These are phyloP conservation scores for Tetanocera ferruginea DNA, from an alignment of 2,888 invertebrate genomes.

Conservation along the genomic window DNA sequence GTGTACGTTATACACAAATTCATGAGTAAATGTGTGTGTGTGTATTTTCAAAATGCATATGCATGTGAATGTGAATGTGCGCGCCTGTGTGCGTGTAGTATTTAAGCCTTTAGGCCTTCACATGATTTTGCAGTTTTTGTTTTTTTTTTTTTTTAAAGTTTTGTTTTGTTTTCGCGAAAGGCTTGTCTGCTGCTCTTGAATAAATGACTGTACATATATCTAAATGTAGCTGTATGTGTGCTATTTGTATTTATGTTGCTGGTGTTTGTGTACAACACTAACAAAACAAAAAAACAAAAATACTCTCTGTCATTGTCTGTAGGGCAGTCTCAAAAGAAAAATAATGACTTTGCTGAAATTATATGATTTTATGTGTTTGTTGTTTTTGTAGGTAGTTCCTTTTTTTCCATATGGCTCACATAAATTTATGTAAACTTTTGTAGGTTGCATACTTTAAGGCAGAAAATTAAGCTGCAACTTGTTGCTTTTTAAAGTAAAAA, in stretches of 20 bases:
- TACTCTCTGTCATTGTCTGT: constrained; percentile 12
- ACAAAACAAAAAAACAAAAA: constrained; percentile 1
- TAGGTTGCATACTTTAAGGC: constrained; percentile 9
- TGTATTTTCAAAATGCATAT: constrained; percentile 55
- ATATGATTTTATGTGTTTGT: not conserved
- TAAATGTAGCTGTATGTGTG: constrained; percentile 14
- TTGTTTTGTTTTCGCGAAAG: constrained; percentile 23
- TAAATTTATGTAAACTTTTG: constrained; percentile 20
- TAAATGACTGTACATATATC: not conserved
- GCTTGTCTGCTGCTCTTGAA: constrained; percentile 30
- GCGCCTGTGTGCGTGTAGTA: constrained; percentile 15
- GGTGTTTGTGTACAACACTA: not conserved
- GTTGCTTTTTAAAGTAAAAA: constrained; percentile 1
- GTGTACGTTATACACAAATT: constrained; percentile 13
- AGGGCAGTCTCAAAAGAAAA: constrained; percentile 28
- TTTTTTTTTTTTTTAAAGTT: constrained; percentile 28
- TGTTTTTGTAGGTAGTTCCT: not conserved
- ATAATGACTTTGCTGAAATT: constrained; percentile 34
- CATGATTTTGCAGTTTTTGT: constrained; percentile 24
- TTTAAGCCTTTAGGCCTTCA: constrained; percentile 28
- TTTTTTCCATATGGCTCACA: not conserved
- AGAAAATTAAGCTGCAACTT: constrained; percentile 1
- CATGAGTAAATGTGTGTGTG: constrained; percentile 27
- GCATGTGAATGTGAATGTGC: constrained; percentile 62
- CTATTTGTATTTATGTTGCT: not conserved